Evolutionary conservation across 23 tunicate species (phyloP).

Genomic region (Trididemnum miniatum): DNA sequence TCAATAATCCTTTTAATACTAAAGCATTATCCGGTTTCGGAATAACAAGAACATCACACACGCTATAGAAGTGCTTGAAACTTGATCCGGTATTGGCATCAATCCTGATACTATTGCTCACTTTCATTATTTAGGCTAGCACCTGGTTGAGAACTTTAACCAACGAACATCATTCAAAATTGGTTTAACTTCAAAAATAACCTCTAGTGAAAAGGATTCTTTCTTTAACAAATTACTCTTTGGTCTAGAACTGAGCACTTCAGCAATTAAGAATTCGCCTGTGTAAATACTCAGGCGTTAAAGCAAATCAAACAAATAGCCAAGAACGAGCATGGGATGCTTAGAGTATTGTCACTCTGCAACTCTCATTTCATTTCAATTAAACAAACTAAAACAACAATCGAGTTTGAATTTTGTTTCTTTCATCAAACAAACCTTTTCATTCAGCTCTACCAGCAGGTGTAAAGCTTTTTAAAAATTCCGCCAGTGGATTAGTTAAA

Average conservation of each 20-base stretch:
- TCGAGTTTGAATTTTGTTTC: too few species aligned
- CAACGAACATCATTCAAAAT: neutral
- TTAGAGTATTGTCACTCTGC: neutral
- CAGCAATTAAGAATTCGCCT: neutral
- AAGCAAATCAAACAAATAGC: neutral
- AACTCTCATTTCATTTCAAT: neutral
- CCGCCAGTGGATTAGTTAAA: too few species aligned
- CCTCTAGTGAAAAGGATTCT: neutral
- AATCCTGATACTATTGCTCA: neutral
- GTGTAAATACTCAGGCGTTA: neutral
- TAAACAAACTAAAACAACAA: neutral
- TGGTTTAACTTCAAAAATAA: neutral
- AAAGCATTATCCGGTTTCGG: neutral
- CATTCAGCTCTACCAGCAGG: too few species aligned
- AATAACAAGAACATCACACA: neutral
- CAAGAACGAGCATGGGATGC: neutral
- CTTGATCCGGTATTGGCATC: neutral
- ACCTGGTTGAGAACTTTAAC: neutral
- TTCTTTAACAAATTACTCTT: neutral
- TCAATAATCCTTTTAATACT: neutral
- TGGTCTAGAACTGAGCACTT: neutral
- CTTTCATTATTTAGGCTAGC: neutral
- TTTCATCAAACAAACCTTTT: too few species aligned
- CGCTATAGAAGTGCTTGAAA: neutral
- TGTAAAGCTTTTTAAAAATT: too few species aligned